A percentile compares a stretch with the other conserved stretches of the same genome.
Evolutionary conservation across 1,140 invertebrate genomes (phyloP).

Genomic region (Drosophila erecta): DNA sequence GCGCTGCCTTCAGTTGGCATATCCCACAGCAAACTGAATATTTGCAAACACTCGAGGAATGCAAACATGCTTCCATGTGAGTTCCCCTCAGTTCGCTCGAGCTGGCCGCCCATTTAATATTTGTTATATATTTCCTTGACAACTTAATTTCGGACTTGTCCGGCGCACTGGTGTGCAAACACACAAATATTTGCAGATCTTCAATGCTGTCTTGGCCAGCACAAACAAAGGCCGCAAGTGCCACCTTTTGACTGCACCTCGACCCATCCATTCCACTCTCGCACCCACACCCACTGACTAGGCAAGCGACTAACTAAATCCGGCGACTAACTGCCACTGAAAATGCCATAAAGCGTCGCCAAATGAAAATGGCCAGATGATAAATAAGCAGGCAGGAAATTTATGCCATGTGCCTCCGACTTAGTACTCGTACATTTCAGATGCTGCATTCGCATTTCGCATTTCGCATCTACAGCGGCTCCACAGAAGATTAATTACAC

Average conservation of each 20-base stretch:
- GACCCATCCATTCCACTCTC: slow-evolving; percentile 15
- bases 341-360: slow-evolving; percentile 61
- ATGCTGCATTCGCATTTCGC: slow-evolving; percentile 10
- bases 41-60: background rate
- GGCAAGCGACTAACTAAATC: background rate
- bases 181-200: slow-evolving; percentile 35
- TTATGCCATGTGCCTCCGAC: slow-evolving; percentile 31
- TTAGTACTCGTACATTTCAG: background rate
- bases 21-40: background rate
- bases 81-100: background rate
- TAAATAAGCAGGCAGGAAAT: slow-evolving; percentile 50
- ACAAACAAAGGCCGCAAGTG: slow-evolving; percentile 40
- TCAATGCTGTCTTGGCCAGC: slow-evolving; percentile 29
- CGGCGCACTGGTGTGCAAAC: slow-evolving; percentile 11
- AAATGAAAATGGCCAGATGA: slow-evolving; percentile 67
- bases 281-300: slow-evolving; percentile 21
- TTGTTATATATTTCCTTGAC: slow-evolving; percentile 32
- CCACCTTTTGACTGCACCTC: slow-evolving; percentile 49
- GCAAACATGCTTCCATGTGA: slow-evolving; percentile 11
- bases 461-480: slow-evolving; percentile 64
- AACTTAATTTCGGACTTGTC: slow-evolving; percentile 25
- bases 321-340: slow-evolving; percentile 19
- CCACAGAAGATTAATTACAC: slow-evolving; percentile 77
- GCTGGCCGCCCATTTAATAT: slow-evolving; percentile 14
- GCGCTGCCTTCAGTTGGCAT: no score